Evolutionary conservation across 2,797 vertebrate genomes (phyloP).

Genomic region (Salarias fasciatus): DNA sequence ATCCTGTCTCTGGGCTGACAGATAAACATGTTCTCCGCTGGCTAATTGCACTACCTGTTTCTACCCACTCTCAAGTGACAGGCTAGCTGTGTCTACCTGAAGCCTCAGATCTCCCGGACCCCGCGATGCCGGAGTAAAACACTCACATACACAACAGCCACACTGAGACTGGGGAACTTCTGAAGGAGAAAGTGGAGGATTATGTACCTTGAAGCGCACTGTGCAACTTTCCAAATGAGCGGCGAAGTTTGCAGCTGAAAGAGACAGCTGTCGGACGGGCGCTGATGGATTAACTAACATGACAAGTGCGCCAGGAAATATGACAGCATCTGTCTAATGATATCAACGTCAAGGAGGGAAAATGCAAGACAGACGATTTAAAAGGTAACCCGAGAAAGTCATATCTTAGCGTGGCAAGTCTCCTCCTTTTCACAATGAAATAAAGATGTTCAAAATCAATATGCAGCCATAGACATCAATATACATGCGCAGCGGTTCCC

Average conservation of each 20-base stretch:
- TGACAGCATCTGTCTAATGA: conserved; percentile 51
- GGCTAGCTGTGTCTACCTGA: conserved; percentile 52
- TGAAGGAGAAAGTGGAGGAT: conserved; percentile 37
- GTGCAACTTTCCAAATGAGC: conserved; percentile 62
- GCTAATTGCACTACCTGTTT: conserved; percentile 79
- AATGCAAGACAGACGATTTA: conserved; percentile 20
- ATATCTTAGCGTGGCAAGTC: conserved; percentile 6
- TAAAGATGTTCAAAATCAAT: conserved; percentile 71
- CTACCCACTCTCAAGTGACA: conserved; percentile 66
- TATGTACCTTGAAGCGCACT: conserved; percentile 48
- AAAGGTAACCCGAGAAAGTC: conserved; percentile 28
- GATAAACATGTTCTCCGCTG: conserved; percentile 72
- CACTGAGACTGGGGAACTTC: conserved; percentile 50
- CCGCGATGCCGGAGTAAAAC: conserved; percentile 43
- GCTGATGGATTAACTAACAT: conserved; percentile 59
- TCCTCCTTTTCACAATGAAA: conserved; percentile 55
- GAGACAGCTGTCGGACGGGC: conserved; percentile 48
- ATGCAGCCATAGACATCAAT: conserved; percentile 65
- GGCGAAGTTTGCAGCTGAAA: conserved; percentile 47
- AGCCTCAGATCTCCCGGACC: conserved; percentile 68
- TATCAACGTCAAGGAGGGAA: conserved; percentile 40
- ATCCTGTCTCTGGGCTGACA: conserved; percentile 67
- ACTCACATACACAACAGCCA: conserved; percentile 45
- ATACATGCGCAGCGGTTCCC: conserved; percentile 67
- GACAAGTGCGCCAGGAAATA: conserved; percentile 45